Evolutionary conservation across 2,797 vertebrate genomes (phyloP), one percentile per base, ranked within the genome.

Genomic region (Phataginus tetradactyla): DNA sequence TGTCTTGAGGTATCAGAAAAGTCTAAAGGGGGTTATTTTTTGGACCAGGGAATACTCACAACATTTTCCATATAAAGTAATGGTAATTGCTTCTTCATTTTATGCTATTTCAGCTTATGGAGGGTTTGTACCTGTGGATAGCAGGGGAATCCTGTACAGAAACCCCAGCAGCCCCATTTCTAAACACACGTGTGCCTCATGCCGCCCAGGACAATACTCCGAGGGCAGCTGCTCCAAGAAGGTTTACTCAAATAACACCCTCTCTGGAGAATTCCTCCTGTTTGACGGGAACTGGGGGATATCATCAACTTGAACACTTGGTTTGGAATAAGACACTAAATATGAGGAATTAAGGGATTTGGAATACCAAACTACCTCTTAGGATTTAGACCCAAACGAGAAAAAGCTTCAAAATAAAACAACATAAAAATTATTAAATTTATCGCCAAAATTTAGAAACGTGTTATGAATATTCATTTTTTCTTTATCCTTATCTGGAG

Each of bases 191-290:
- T 59, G 64, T 21, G 42, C 34, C 49, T 92, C 83, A 23, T 7
- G 61, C 87, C 83, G 12, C 49, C 74, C n/a, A 4, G 81, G 81
- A 94, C 78, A 61, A 37, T 71, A 42, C 84, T 95, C 80, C 45
- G 69, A 89, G n/a, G 8, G 53, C 90, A 93, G 81, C n/a, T 72
- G 55, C 95, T 96, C 83, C 53, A 68, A 96, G 49, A 96, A 69
- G 45, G 93, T 96, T 93, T 75, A 87, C 96, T 95, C 86, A 94
- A 94, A 81, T 81, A 91, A 23, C 39, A 32, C 9, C 34, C 25
- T 63, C 94, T 94, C 84, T 84, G 94, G 96, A 96, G 92, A 94
- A 90, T 92, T 97, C 80, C 83, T 94, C 74, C 61, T 45, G 29
- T 79, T 91, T 94, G 93, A 69, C 90, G 86, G 95, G 92, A 94